Evolutionary conservation across 2,888 invertebrate species (phyloP), one percentile per base, ranked within the genome.

Genomic region (Philopedon plagiatum): DNA sequence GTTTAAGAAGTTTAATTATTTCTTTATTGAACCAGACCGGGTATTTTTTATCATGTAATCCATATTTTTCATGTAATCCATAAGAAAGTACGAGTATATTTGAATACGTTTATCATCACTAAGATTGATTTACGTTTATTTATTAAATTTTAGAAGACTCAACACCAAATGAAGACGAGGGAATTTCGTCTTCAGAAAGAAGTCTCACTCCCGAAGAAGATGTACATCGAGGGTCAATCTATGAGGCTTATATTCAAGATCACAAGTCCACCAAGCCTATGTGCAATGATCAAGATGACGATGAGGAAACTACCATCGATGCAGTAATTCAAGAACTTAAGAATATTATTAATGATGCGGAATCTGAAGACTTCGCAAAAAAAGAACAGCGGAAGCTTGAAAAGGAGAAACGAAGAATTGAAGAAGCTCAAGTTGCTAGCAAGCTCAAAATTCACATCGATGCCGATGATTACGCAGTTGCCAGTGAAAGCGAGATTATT

Each of bases 301-400:
- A 92, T 81, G 92, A 92, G 67, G 93, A 94, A 85, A 93, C 94
- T 0, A 94, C 94, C 1, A 94, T 95, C 74, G 94, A 95, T 79
- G 94, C 94, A 85, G 95, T 94, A 1, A 94, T 95, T 80, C 94
- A 94, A 84, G 94, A 95, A 83, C 85, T 95, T 37, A 89, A 93
- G 76, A 94, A 94, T 79, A 94, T 95, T 74, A 94, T 94, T 0
- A 94, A 93, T 81, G 93, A 94, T 79, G 94, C 94, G 0, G 94
- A 95, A 85, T 91, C 92, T 0, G 91, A 92, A 84, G 87, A 88
- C 64, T 88, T 88, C 68, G 85, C 86, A 75, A 72, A 75, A 62
- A 87, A 86, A 61, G 85, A 84, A 72, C 78, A 80, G 57, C 65
- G 73, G 62, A 79, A 79, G 34, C 76, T 81, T 57, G 80, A 79